These are phyloP conservation scores for Pammene fasciana DNA, from an alignment of 2,888 invertebrate genomes.

Conservation along the genomic window DNA sequence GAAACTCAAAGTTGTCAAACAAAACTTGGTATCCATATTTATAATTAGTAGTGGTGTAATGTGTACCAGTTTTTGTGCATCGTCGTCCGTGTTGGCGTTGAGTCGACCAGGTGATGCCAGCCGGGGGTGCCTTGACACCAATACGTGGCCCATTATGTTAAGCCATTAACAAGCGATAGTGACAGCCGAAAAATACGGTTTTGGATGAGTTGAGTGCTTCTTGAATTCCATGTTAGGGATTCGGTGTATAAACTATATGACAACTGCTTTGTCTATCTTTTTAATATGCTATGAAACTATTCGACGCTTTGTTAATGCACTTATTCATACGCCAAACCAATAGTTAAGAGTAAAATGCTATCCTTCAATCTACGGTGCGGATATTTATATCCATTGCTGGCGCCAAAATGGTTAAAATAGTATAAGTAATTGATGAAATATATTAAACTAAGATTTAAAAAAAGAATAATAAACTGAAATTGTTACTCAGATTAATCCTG, in stretches of 20 bases:
- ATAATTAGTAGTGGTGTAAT: conserved; percentile 36
- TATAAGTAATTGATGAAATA: not conserved
- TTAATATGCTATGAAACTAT: too few species aligned
- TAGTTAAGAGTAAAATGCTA: too few species aligned
- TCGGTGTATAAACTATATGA: not conserved
- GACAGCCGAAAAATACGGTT: conserved; percentile 25
- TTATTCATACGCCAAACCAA: too few species aligned
- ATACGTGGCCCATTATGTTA: conserved; percentile 50
- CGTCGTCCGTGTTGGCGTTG: conserved; percentile 48
- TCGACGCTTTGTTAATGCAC: too few species aligned
- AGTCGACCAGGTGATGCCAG: conserved; percentile 55
- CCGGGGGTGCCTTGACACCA: conserved; percentile 60
- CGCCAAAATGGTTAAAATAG: too few species aligned
- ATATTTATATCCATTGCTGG: too few species aligned
- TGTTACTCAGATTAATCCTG: not conserved
- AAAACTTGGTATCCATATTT: conserved; percentile 14
- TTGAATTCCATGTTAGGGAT: not conserved
- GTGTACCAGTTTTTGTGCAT: conserved; percentile 44
- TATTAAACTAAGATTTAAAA: not conserved
- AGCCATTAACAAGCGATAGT: conserved; percentile 36
- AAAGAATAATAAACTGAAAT: not conserved
- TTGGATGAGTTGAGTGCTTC: not conserved
- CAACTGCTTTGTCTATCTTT: too few species aligned
- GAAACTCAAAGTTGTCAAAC: too few species aligned
- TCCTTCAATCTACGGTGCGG: too few species aligned